Evolutionary conservation across 2,888 invertebrate species (phyloP).

Genomic region (Apodemia zela): DNA sequence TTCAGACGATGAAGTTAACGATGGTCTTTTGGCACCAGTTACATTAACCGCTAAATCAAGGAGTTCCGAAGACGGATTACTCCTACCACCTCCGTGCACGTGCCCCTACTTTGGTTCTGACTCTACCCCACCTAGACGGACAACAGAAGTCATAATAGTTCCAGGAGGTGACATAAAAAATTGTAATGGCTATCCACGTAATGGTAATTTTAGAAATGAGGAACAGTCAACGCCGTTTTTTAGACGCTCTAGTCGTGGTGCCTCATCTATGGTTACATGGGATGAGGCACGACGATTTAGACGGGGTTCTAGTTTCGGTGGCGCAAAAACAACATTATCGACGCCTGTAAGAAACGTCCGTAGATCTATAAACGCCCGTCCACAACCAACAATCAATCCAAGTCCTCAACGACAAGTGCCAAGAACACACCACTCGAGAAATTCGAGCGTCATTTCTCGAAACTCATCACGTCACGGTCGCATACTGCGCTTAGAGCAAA

Average conservation of each 20-base stretch:
- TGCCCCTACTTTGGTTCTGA: constrained; percentile 90
- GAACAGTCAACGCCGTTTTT: constrained; percentile 71
- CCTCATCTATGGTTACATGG: constrained; percentile 90
- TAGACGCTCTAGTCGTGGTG: constrained; percentile 79
- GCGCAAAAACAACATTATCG: constrained; percentile 81
- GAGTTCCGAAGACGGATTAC: constrained; percentile 72
- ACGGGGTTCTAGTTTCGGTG: constrained; percentile 86
- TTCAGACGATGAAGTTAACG: constrained; percentile 66
- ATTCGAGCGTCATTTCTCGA: constrained; percentile 89
- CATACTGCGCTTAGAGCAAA: constrained; percentile 93
- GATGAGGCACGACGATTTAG: constrained; percentile 82
- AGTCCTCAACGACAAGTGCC: constrained; percentile 75
- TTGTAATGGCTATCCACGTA: constrained; percentile 61
- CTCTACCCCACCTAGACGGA: constrained; percentile 73
- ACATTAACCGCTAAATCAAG: constrained; percentile 63
- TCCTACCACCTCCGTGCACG: constrained; percentile 88
- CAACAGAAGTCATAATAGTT: constrained; percentile 75
- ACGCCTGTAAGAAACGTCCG: constrained; percentile 68
- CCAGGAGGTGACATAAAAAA: constrained; percentile 76
- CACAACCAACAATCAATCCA: constrained; percentile 53
- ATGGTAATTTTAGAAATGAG: constrained; percentile 56
- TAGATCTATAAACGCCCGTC: constrained; percentile 53
- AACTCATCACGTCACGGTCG: constrained; percentile 91
- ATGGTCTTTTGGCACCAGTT: constrained; percentile 60
- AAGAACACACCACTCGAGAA: constrained; percentile 87